phyloP scores from a whole-genome alignment of 2,113 vertebrate species.

The Thomomys bottae region DNA sequence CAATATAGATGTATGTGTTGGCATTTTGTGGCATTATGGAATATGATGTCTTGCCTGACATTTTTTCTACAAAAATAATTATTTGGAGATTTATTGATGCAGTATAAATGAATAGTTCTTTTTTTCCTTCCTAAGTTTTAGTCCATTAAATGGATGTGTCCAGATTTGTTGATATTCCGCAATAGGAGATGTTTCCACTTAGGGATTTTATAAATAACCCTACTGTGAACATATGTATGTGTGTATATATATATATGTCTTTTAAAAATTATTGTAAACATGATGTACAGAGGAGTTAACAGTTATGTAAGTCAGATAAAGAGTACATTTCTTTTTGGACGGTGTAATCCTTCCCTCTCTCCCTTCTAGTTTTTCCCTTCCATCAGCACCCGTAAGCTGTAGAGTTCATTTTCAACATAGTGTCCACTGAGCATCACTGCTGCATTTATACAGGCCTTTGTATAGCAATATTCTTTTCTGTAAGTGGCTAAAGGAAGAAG shows the following conservation, averaged over 20 bases:
- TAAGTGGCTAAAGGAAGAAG: neutral
- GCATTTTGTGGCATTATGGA: neutral
- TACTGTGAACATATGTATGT: neutral
- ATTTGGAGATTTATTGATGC: conserved; percentile 17
- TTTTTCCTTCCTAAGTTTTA: conserved; percentile 1
- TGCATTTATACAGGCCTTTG: neutral
- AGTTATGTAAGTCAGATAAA: no score
- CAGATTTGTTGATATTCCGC: conserved; percentile 21
- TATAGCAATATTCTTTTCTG: conserved; percentile 14
- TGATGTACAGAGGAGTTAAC: no score
- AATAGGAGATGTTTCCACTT: neutral
- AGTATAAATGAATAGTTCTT: neutral
- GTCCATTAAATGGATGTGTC: neutral
- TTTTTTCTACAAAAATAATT: neutral
- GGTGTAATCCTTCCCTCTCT: no score
- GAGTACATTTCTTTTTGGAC: no score
- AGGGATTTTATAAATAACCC: neutral
- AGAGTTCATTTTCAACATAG: no score
- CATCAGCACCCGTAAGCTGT: no score
- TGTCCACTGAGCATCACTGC: no score
- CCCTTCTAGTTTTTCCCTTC: no score
- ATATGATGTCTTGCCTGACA: neutral
- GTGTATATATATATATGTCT: neutral
- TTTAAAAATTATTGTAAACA: no score
- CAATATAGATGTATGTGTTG: neutral